Conservation (phyloP, 2,888 invertebrate species). For the Nycteola revayana region DNA sequence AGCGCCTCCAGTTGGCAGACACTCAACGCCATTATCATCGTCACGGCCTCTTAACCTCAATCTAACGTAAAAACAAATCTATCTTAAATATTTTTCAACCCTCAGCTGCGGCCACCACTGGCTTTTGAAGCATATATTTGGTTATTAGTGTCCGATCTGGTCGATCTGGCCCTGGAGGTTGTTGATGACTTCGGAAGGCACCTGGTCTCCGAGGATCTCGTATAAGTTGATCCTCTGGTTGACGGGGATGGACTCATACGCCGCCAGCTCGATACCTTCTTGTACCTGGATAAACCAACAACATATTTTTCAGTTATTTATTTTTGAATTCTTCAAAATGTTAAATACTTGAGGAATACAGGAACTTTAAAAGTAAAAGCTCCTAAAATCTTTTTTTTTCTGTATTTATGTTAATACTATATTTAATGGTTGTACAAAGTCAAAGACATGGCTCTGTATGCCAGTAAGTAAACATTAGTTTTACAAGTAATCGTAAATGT, state of each 20-base stretch:
- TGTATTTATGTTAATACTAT: too few species aligned
- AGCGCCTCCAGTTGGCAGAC: conserved; percentile 3
- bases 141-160: conserved; percentile 86
- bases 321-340: too few species aligned
- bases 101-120: not conserved
- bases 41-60: not conserved
- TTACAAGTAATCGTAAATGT: too few species aligned
- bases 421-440: too few species aligned
- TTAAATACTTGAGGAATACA: too few species aligned
- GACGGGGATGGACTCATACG: conserved; percentile 93
- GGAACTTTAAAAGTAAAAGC: too few species aligned
- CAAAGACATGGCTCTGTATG: too few species aligned
- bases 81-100: not conserved
- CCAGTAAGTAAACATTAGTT: too few species aligned
- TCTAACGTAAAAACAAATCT: not conserved
- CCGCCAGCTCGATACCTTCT: conserved; percentile 92
- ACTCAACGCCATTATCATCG: not conserved
- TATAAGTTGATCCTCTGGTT: conserved; percentile 92
- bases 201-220: conserved; percentile 92
- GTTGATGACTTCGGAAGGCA: conserved; percentile 93
- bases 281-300: conserved; percentile 84
- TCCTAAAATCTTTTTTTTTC: too few species aligned
- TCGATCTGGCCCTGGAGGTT: conserved; percentile 93
- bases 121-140: conserved; percentile 11
- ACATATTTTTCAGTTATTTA: too few species aligned